phyloP scores from a whole-genome alignment of 2,113 vertebrate species.

The Mus pahari region DNA sequence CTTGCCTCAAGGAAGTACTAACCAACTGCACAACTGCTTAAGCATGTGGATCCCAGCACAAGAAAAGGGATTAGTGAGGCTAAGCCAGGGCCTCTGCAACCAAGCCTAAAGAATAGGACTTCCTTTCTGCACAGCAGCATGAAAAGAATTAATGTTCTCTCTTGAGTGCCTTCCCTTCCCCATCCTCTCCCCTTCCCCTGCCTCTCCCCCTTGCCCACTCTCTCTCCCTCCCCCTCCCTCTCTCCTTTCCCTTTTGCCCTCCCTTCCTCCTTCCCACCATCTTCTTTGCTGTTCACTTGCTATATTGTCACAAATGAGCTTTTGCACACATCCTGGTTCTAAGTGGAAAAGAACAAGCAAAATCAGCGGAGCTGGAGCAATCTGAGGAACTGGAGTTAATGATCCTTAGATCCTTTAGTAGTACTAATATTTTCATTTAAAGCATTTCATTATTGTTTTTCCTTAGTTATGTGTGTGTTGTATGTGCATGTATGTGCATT shows the following conservation, averaged over 20 bases:
- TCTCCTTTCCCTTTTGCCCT: background rate
- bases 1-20: slow-evolving; percentile 55
- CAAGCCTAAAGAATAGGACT: background rate
- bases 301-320: background rate
- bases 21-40: slow-evolving; percentile 56
- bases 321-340: fast-evolving
- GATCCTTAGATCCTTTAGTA: background rate
- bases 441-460: background rate
- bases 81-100: background rate
- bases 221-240: background rate
- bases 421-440: background rate
- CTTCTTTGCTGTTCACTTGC: background rate
- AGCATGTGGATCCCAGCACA: slow-evolving; percentile 21
- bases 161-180: background rate
- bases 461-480: background rate
- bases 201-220: too few relatives aligned
- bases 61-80: background rate
- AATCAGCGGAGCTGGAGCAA: background rate
- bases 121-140: background rate
- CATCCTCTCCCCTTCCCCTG: background rate
- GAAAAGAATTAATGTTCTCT: background rate
- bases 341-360: background rate
- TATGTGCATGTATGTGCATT: background rate
- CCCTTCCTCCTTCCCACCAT: background rate
- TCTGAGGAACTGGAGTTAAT: background rate